Conservation (phyloP, 2,888 invertebrate species). For the Helobdella robusta region DNA sequence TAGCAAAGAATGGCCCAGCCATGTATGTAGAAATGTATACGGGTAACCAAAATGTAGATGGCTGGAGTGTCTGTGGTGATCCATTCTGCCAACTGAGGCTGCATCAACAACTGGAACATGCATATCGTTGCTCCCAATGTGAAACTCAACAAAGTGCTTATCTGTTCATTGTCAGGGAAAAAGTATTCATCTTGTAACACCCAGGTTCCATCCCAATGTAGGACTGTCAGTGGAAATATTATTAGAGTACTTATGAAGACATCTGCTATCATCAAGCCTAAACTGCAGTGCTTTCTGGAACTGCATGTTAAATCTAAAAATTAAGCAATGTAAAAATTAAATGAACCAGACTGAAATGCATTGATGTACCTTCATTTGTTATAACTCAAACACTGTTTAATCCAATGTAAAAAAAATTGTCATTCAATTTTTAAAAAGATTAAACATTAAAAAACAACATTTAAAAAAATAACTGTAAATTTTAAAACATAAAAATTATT, state of each 20-base stretch:
- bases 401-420: too few species aligned
- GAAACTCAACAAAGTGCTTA: conserved; percentile 32
- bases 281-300: neutral
- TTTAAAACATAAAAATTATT: too few species aligned
- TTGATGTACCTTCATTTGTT: too few species aligned
- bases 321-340: too few species aligned
- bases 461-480: too few species aligned
- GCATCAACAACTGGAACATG: conserved; percentile 29
- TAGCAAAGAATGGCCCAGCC: conserved; percentile 35
- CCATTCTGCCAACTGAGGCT: conserved; percentile 30
- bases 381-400: too few species aligned
- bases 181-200: conserved; percentile 35
- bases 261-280: conserved; percentile 30
- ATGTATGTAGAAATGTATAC: conserved; percentile 33
- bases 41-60: conserved; percentile 25
- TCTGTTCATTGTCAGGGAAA: conserved; percentile 26
- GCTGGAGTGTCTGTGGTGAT: neutral
- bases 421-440: too few species aligned
- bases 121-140: conserved; percentile 31
- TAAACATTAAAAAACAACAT: too few species aligned
- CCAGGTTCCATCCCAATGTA: conserved; percentile 37
- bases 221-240: conserved; percentile 34
- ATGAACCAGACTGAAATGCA: too few species aligned
- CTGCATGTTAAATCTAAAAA: too few species aligned
- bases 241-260: conserved; percentile 31